phyloP scores from a whole-genome alignment of 1,140 invertebrate species.

The Drosophila lacteicornis region DNA sequence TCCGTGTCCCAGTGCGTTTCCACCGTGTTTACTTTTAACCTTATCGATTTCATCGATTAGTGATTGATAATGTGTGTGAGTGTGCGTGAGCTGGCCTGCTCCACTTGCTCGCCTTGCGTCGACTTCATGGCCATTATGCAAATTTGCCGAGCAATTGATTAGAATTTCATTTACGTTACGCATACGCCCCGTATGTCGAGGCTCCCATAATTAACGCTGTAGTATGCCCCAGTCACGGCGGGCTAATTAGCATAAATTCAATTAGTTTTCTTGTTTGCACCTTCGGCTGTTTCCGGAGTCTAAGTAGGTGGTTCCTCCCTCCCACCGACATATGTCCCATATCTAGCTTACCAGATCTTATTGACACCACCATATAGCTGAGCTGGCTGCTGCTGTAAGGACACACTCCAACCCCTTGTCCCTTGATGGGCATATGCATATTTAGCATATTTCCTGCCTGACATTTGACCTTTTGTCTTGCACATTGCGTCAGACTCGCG shows the following conservation, averaged over 20 bases:
- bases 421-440: slow-evolving; percentile 36
- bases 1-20: not conserved
- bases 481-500: slow-evolving; percentile 49
- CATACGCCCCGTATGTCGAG: slow-evolving; percentile 56
- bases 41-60: slow-evolving; percentile 78
- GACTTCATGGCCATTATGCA: slow-evolving; percentile 63
- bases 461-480: slow-evolving; percentile 63
- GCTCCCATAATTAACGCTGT: slow-evolving; percentile 59
- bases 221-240: slow-evolving; percentile 39
- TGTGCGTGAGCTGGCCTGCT: slow-evolving; percentile 47
- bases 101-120: slow-evolving; percentile 21
- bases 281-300: slow-evolving; percentile 35
- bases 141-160: slow-evolving; percentile 71
- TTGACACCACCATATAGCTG: slow-evolving; percentile 5
- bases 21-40: slow-evolving; percentile 43
- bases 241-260: slow-evolving; percentile 77
- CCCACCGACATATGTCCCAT: not conserved
- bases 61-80: slow-evolving; percentile 69
- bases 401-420: slow-evolving; percentile 8
- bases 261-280: slow-evolving; percentile 67
- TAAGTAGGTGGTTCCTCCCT: not conserved
- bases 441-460: slow-evolving; percentile 65
- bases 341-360: slow-evolving; percentile 22
- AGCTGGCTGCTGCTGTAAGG: slow-evolving; percentile 7
- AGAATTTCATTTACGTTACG: slow-evolving; percentile 66